Evolutionary conservation across 2,888 invertebrate species (phyloP).

Genomic region (Uropetala carovei): DNA sequence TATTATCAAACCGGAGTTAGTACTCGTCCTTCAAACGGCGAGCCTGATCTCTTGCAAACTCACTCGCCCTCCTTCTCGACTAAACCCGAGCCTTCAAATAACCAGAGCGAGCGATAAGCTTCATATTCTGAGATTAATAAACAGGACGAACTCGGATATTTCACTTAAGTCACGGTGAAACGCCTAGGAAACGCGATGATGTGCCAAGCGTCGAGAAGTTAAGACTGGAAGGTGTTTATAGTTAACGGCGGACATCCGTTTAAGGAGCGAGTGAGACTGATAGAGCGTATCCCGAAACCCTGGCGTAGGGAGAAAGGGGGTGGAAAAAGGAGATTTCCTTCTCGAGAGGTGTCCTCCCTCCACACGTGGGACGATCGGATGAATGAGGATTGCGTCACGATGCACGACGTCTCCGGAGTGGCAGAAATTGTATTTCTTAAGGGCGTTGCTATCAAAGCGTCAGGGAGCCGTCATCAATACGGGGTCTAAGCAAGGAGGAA

Average conservation of each 20-base stretch:
- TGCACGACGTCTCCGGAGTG: background rate
- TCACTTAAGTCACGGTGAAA: background rate
- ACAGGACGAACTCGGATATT: background rate
- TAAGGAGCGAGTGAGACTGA: background rate
- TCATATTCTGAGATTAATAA: too few species aligned
- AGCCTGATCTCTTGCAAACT: too few species aligned
- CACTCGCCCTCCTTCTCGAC: too few species aligned
- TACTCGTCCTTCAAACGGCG: too few species aligned
- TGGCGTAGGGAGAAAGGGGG: background rate
- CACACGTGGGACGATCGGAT: background rate
- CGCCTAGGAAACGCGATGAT: background rate
- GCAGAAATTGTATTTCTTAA: conserved; percentile 7
- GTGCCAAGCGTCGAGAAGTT: conserved; percentile 18
- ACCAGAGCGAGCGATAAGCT: too few species aligned
- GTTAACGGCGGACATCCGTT: background rate
- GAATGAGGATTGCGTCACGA: conserved; percentile 15
- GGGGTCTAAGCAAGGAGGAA: background rate
- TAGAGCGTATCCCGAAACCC: background rate
- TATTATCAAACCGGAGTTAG: too few species aligned
- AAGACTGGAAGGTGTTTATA: background rate
- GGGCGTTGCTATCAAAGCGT: conserved; percentile 12
- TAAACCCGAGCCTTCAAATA: too few species aligned
- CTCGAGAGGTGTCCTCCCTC: background rate
- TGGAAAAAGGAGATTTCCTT: too few species aligned
- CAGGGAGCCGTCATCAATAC: conserved; percentile 18